Percentiles rank a stretch among this genome's conserved stretches.
Conservation (phyloP, 2,888 invertebrate species). For the Pediacus dermestoides region DNA sequence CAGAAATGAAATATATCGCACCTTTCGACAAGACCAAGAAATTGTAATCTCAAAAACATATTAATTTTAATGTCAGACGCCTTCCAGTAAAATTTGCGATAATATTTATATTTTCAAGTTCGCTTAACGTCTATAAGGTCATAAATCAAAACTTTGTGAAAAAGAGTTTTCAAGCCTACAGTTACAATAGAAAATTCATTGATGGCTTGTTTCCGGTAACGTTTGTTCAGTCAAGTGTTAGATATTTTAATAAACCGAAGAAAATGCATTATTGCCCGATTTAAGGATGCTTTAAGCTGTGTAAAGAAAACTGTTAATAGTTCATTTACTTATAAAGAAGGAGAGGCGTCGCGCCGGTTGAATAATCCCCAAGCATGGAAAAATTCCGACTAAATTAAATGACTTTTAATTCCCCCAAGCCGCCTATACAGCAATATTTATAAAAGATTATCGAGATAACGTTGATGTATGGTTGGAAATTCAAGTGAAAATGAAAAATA, state of each 20-base stretch:
- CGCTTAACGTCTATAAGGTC: conserved; percentile 30
- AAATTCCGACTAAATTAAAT: too few relatives aligned
- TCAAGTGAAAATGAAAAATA: conserved; percentile 6
- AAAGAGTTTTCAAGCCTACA: conserved; percentile 23
- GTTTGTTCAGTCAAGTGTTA: conserved; percentile 10
- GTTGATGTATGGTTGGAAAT: too few relatives aligned
- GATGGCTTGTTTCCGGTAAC: conserved; percentile 11
- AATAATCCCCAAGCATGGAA: too few relatives aligned
- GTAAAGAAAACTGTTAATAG: too few relatives aligned
- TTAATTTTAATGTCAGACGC: conserved; percentile 34
- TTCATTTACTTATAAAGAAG: too few relatives aligned
- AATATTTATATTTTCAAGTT: conserved; percentile 41
- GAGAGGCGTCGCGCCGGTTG: too few relatives aligned
- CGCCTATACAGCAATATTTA: too few relatives aligned
- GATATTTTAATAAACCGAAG: conserved; percentile 17
- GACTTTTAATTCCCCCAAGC: too few relatives aligned
- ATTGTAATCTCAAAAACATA: conserved; percentile 27
- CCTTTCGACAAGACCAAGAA: conserved; percentile 18
- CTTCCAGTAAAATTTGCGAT: conserved; percentile 35
- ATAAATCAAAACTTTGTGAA: conserved; percentile 34
- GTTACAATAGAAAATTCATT: conserved; percentile 15
- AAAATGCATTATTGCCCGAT: too few relatives aligned
- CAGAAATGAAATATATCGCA: conserved; percentile 20
- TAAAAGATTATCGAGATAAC: too few relatives aligned
- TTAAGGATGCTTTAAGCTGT: too few relatives aligned